Evolutionary conservation across 2,888 invertebrate genomes (phyloP), one percentile per base, ranked within the genome.

Genomic region (Myathropa florea): DNA sequence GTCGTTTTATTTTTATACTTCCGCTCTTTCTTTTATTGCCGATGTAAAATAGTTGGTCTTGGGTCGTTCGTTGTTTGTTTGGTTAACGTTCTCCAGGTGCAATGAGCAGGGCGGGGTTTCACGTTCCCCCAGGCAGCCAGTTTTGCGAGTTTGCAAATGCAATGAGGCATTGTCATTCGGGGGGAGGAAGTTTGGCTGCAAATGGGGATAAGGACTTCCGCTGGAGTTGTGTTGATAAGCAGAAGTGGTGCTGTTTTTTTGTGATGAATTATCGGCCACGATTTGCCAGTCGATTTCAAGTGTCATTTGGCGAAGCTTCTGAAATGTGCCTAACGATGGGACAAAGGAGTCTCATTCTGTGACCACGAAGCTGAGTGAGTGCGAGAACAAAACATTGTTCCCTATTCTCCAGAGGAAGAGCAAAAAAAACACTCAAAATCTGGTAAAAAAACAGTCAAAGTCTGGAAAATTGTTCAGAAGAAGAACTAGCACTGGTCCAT

Each of bases 41-140:
- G 65, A 46, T 65, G 46, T 65, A 53, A 33, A 61, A 30, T 53
- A 63, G 72, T 65, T 75, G 36, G 26, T 46, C 46, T 36, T 64
- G 73, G 36, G n/a, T 57, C n/a, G 67, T 18, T 65, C 24, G 57
- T 30, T n/a, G 28, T 75, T 57, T 60, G 57, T 57, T 57, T 59
- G 65, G 75, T 28, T 59, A 39, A 57, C 10, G 39, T 65, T 65
- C 64, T 39, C n/a, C 55, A 65, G 57, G 57, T 75, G 65, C 57
- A 75, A 65, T 46, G 61, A 72, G 46, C 60, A 61, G 28, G 24
- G 46, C 7, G n/a, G 18, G 46, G 46, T 7, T 46, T 18, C 39
- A 4, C 4, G 39, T 6, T 46, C n/a, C 12, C n/a, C 4, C 39
- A n/a, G 39, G 39, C 46, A 46, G 46, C 7, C 14, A 18, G n/a